A percentile compares a stretch with the other conserved stretches of the same genome.
phyloP scores from a whole-genome alignment of 2,113 vertebrate species.

The Chionis minor region DNA sequence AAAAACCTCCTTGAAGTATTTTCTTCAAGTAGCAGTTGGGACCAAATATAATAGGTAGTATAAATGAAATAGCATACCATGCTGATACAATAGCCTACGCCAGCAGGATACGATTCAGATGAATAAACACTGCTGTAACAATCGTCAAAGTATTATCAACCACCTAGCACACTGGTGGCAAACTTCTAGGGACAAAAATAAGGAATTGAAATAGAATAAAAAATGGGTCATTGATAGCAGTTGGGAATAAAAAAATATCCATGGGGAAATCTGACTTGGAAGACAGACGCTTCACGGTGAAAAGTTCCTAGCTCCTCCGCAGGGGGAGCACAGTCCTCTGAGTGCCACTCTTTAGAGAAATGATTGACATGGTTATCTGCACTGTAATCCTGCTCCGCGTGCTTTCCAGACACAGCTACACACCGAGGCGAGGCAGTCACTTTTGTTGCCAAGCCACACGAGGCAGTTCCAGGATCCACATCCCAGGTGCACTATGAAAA shows the following conservation, averaged over 20 bases:
- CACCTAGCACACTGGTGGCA: background rate
- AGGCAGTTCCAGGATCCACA: background rate
- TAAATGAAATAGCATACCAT: background rate
- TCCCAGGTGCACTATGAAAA: background rate
- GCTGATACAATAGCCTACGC: background rate
- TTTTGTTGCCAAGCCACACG: background rate
- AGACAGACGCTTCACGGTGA: background rate
- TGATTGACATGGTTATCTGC: rapidly evolving
- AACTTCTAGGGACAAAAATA: background rate
- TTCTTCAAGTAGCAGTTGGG: background rate
- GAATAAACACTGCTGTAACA: background rate
- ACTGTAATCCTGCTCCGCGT: background rate
- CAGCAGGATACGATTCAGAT: background rate
- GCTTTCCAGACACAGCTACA: background rate
- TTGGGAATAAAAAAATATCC: background rate
- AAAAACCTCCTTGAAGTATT: background rate
- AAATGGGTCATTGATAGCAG: background rate
- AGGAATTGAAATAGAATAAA: background rate
- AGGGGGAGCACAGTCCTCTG: background rate
- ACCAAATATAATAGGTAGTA: background rate
- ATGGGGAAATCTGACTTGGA: background rate
- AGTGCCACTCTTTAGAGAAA: background rate
- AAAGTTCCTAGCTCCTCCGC: background rate
- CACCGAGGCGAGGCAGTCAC: background rate
- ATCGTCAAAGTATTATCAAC: background rate